Base-by-base conservation (phyloP, 2,797 vertebrate genomes). In the Mycteria americana region DNA sequence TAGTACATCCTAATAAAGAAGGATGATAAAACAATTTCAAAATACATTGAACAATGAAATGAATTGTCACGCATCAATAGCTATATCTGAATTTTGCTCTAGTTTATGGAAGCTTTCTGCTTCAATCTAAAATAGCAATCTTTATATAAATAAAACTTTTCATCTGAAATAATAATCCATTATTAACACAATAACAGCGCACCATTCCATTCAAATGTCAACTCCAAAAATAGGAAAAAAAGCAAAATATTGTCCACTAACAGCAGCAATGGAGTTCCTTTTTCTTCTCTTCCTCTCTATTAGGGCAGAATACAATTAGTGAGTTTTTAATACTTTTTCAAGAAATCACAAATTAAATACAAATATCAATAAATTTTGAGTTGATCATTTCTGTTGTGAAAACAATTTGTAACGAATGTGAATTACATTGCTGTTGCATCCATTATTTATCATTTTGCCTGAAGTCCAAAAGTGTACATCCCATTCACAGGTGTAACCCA, bases 91-190 rank as follows among this genome's bases (percentile, higher is more conserved):
- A n/a, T 76, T 87, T 88, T 68, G 23, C 13, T 91, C 14, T 75
- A 70, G 31, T 83, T 81, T 77, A 68, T 7, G 39, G 30, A 69
- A 92, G 68, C 30, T 43, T 93, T 72, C 64, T 83, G 57, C 37
- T 83, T 72, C 77, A 64, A 85, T 67, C 65, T 88, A 83, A 94
- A 94, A 45, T 14, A 89, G 39, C n/a, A 74, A 86, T 41, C 77
- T 70, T 70, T 13, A 43, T 21, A 46, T 18, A 86, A 75, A 91
- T 62, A 87, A 93, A 89, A 54, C 30, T n/a, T 43, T 85, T 65
- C 13, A 48, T 46, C 68, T 88, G 65, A 75, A 92, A 91, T 72
- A 92, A 70, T 87, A 85, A 78, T 51, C 65, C 35, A 78, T 69
- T 72, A 81, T 83, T 85, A 85, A 79, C 31, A 23, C 53, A 83